These are phyloP conservation scores for Drosophila affinis DNA, from an alignment of 2,888 invertebrate species.

Conservation along the genomic window DNA sequence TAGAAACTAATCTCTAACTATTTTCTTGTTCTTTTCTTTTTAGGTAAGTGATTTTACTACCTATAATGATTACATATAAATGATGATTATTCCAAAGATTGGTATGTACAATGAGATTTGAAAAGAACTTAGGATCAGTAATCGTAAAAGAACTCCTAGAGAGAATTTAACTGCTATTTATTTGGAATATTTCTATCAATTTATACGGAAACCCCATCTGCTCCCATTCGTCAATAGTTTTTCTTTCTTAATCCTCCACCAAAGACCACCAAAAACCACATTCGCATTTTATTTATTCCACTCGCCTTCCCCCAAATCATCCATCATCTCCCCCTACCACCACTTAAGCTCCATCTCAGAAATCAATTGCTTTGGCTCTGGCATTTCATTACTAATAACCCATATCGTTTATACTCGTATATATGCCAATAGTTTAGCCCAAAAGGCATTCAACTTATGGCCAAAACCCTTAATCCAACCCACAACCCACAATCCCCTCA, in stretches of 20 bases:
- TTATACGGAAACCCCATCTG: not conserved
- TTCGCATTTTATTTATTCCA: not conserved
- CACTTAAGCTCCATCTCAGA: constrained; percentile 14
- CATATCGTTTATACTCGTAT: constrained; percentile 42
- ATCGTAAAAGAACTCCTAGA: not conserved
- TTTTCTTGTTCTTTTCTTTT: constrained; percentile 42
- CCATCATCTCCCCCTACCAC: constrained; percentile 5
- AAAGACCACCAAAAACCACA: not conserved
- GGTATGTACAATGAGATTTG: constrained; percentile 42
- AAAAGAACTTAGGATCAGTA: not conserved
- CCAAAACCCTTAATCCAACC: constrained; percentile 5
- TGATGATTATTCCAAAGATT: not conserved
- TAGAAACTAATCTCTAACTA: constrained; percentile 13
- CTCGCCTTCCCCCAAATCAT: constrained; percentile 9
- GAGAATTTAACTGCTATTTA: no score
- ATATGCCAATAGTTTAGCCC: constrained; percentile 44
- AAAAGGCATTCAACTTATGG: constrained; percentile 56
- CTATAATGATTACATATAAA: not conserved
- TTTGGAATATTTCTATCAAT: not conserved
- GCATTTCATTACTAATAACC: constrained; percentile 56
- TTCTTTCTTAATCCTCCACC: no score
- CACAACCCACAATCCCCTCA: not conserved
- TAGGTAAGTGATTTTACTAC: constrained; percentile 54
- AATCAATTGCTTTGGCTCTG: constrained; percentile 61
- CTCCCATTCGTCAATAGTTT: not conserved